phyloP scores from a whole-genome alignment of 1,140 invertebrate genomes.

The Neodiprion pinetum region DNA sequence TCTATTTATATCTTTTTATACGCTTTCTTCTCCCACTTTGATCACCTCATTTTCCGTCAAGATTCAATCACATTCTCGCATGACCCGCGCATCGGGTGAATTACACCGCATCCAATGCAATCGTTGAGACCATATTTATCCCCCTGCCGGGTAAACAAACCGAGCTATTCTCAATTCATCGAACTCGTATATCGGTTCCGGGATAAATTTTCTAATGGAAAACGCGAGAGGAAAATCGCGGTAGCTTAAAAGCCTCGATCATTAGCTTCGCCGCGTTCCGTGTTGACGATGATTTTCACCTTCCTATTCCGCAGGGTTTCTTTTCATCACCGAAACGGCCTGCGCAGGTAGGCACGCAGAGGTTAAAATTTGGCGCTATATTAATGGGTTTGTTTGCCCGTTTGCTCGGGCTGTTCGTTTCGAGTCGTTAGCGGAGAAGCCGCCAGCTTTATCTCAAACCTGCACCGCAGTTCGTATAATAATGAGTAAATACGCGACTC shows the following conservation, averaged over 20 bases:
- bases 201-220: too few species aligned
- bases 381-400: slow-evolving; percentile 4
- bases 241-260: not conserved
- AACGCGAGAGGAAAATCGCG: not conserved
- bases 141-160: too few species aligned
- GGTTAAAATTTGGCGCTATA: not conserved
- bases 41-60: not conserved
- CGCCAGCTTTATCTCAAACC: too few species aligned
- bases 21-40: not conserved
- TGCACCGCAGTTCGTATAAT: too few species aligned
- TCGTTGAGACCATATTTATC: too few species aligned
- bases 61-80: not conserved
- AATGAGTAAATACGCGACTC: too few species aligned
- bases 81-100: too few species aligned
- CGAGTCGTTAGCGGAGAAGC: not conserved
- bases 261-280: not conserved
- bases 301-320: not conserved
- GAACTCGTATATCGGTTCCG: too few species aligned
- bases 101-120: too few species aligned
- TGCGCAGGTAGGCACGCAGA: not conserved
- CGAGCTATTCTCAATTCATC: too few species aligned
- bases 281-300: not conserved
- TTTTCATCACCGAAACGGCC: not conserved
- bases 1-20: slow-evolving; percentile 19
- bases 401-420: not conserved